These are phyloP conservation scores for Lamprologus callipterus DNA, from an alignment of 2,113 vertebrate genomes.

Conservation along the genomic window DNA sequence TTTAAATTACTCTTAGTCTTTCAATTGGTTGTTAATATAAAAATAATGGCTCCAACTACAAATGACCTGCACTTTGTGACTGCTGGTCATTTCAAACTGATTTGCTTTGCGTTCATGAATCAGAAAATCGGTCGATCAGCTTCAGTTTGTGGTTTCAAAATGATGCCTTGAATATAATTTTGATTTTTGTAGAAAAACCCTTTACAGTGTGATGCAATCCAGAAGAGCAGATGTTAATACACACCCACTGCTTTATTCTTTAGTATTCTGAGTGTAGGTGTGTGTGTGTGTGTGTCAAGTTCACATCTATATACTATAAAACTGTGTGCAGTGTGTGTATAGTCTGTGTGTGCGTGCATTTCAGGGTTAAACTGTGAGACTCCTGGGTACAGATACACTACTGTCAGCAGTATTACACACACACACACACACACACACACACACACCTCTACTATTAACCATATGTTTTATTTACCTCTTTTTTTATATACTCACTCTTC, in stretches of 20 bases:
- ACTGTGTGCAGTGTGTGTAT: not conserved
- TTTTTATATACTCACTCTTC: not conserved
- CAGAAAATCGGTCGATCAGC: not conserved
- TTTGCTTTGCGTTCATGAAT: not conserved
- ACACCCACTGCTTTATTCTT: not conserved
- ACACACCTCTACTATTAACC: not conserved
- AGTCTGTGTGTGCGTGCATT: not conserved
- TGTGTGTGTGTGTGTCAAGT: not conserved
- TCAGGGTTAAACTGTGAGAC: not conserved
- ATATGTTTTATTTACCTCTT: conserved; percentile 1
- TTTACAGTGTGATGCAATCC: rapidly evolving
- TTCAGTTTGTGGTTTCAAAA: not conserved
- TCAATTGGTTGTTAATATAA: not conserved
- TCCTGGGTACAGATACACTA: not conserved
- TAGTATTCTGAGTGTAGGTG: not conserved
- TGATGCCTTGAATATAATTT: not conserved
- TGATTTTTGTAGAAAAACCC: not conserved
- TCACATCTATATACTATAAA: not conserved
- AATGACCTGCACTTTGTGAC: not conserved
- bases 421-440: not conserved
- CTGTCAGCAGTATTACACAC: not conserved
- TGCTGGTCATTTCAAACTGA: not conserved
- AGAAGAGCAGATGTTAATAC: not conserved
- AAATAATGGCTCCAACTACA: not conserved
- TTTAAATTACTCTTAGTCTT: not conserved